phyloP scores from a whole-genome alignment of 2,113 vertebrate species.

The Lutjanus erythropterus region DNA sequence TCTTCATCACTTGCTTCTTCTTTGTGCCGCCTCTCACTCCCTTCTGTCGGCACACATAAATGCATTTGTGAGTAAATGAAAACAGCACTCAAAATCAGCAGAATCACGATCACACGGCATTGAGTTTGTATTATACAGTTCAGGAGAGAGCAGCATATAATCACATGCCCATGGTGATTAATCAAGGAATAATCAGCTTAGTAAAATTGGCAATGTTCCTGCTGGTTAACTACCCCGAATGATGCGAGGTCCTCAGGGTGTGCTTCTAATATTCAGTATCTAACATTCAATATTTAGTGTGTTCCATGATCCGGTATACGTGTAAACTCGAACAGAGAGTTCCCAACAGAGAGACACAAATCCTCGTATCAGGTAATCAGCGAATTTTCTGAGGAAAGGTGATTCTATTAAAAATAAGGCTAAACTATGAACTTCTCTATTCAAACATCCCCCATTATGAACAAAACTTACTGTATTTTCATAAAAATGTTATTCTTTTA shows the following conservation, averaged over 20 bases:
- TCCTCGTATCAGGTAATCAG: neutral
- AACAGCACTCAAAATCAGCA: conserved; percentile 14
- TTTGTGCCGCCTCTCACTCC: conserved; percentile 87
- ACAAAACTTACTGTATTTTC: neutral
- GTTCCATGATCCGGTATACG: conserved; percentile 19
- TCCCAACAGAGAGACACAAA: conserved; percentile 7
- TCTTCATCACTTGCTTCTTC: conserved; percentile 98
- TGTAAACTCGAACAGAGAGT: conserved; percentile 5
- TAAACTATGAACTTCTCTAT: neutral
- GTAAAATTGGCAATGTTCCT: conserved; percentile 62
- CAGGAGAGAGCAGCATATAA: conserved; percentile 45
- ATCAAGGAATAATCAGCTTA: conserved; percentile 73
- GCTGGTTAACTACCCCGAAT: conserved; percentile 56
- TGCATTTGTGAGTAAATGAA: conserved; percentile 23
- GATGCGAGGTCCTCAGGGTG: conserved; percentile 9
- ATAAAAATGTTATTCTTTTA: neutral
- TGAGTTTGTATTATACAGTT: conserved; percentile 27
- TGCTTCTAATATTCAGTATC: conserved; percentile 21
- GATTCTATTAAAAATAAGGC: neutral
- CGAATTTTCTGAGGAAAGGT: neutral
- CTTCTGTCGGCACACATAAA: conserved; percentile 68
- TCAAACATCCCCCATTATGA: neutral
- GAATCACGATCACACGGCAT: neutral
- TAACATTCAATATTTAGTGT: conserved; percentile 12
- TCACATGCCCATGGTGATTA: conserved; percentile 66